Evolutionary conservation across 2,888 invertebrate species (phyloP).

Genomic region (Drosophila pseudotakahashii): DNA sequence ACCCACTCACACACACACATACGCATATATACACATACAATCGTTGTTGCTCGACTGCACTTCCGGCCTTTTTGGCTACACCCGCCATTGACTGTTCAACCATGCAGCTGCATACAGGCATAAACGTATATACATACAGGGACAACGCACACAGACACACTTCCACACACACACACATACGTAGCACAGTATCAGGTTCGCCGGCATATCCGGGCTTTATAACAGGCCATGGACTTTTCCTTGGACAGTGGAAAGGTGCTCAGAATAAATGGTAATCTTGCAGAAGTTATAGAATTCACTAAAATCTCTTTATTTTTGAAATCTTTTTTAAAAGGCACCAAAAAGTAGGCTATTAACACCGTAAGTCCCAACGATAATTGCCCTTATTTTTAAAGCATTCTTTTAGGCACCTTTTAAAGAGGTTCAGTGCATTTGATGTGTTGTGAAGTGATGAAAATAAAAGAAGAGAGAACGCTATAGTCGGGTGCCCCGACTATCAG

Average conservation of each 20-base stretch:
- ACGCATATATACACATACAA: conserved; percentile 23
- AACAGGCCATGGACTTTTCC: conserved; percentile 50
- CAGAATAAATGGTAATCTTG: not conserved
- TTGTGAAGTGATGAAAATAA: too few species aligned
- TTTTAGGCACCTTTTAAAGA: too few species aligned
- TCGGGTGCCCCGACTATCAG: too few species aligned
- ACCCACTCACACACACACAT: conserved; percentile 12
- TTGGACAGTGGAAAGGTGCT: conserved; percentile 34
- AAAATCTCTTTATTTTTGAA: too few species aligned
- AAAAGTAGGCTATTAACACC: too few species aligned
- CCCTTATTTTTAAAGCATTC: too few species aligned
- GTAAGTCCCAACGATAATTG: too few species aligned
- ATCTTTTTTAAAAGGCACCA: not conserved
- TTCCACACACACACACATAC: conserved; percentile 1
- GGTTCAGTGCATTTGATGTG: too few species aligned
- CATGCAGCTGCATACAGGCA: conserved; percentile 52
- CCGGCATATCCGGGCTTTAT: conserved; percentile 61
- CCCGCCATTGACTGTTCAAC: conserved; percentile 72
- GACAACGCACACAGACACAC: conserved; percentile 14
- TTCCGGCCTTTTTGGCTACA: conserved; percentile 67
- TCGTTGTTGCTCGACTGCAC: conserved; percentile 72
- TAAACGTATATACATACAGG: conserved; percentile 2
- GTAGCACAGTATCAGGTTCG: conserved; percentile 58
- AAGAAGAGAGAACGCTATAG: too few species aligned
- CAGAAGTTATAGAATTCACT: too few species aligned